Evolutionary conservation across 2,888 invertebrate genomes (phyloP).

Genomic region (Selenia dentaria): DNA sequence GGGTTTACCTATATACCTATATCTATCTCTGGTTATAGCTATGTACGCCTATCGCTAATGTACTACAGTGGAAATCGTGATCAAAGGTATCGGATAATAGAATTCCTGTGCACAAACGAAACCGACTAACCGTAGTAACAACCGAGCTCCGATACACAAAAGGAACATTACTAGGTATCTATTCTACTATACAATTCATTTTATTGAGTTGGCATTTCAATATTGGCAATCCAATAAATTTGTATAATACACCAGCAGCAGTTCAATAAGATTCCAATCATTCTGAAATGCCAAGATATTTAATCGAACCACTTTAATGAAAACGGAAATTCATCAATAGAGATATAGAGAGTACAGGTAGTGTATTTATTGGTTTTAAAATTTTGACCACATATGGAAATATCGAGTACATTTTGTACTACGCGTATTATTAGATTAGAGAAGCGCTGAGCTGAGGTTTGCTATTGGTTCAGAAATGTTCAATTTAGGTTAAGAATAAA

Average conservation of each 20-base stretch:
- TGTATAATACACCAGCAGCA: neutral
- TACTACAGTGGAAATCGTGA: conserved; percentile 27
- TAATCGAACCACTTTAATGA: too few relatives aligned
- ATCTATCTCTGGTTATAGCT: conserved; percentile 28
- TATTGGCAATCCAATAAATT: conserved; percentile 4
- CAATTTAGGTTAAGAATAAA: too few relatives aligned
- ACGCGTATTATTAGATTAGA: too few relatives aligned
- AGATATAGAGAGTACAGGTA: too few relatives aligned
- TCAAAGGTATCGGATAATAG: conserved; percentile 26
- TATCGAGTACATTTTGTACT: too few relatives aligned
- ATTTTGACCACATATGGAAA: too few relatives aligned
- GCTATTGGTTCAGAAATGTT: too few relatives aligned
- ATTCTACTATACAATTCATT: neutral
- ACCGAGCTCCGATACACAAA: neutral
- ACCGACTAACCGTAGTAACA: neutral
- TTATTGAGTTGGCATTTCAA: conserved; percentile 3
- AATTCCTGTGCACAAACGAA: conserved; percentile 10
- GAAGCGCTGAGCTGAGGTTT: too few relatives aligned
- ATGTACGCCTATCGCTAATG: conserved; percentile 11
- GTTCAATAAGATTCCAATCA: conserved; percentile 8
- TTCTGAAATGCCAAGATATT: neutral
- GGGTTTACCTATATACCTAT: conserved; percentile 40
- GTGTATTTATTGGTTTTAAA: too few relatives aligned
- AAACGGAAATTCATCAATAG: neutral
- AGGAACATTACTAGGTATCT: neutral